phyloP scores from a whole-genome alignment of 2,888 invertebrate species.

The Cantharis lateralis region DNA sequence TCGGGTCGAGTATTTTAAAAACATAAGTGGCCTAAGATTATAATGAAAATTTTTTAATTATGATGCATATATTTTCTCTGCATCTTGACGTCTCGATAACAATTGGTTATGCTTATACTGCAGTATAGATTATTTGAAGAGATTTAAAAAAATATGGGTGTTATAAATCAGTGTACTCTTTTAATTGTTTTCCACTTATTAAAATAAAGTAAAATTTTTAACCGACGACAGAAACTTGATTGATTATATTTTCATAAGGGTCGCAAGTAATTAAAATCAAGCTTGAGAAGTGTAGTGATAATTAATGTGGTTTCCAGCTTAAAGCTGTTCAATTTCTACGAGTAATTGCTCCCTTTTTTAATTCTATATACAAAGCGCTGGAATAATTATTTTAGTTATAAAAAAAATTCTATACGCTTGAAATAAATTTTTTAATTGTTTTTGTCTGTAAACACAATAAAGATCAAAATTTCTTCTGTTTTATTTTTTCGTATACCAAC shows the following conservation, averaged over 20 bases:
- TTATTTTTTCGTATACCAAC: too few species aligned
- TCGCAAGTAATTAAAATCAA: not conserved
- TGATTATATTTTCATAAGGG: not conserved
- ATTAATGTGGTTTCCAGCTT: not conserved
- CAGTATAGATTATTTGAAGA: not conserved
- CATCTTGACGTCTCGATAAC: not conserved
- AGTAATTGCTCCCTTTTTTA: not conserved
- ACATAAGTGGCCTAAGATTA: not conserved
- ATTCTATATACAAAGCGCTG: not conserved
- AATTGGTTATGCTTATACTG: not conserved
- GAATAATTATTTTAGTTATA: too few species aligned
- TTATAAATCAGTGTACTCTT: not conserved
- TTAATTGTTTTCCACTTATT: not conserved
- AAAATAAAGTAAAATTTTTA: not conserved
- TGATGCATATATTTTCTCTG: not conserved
- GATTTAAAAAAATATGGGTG: not conserved
- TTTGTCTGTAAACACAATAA: too few species aligned
- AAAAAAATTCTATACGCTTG: too few species aligned
- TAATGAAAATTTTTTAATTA: not conserved
- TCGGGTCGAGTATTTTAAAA: not conserved
- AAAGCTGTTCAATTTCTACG: not conserved
- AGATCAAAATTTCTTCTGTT: too few species aligned
- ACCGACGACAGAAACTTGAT: not conserved
- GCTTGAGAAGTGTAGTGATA: not conserved
- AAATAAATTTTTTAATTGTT: too few species aligned